Percentiles rank a stretch among this genome's conserved stretches.
Conservation (phyloP, 2,888 invertebrate genomes). For the Phengaris arion region DNA sequence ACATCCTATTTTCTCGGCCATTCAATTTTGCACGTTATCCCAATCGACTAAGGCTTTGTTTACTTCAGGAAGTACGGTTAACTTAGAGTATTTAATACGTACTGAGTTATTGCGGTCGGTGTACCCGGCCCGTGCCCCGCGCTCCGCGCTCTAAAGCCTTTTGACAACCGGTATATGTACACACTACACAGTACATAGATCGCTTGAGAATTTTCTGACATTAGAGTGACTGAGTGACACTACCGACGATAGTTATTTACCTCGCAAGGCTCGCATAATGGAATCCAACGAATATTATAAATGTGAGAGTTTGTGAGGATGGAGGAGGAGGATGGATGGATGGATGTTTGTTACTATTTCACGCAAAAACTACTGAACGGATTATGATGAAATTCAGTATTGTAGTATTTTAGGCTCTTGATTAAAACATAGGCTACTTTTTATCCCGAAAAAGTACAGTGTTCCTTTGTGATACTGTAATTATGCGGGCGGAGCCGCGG, state of each 20-base stretch:
- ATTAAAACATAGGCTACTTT: no score
- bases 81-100: background rate
- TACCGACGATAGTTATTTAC: background rate
- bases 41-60: background rate
- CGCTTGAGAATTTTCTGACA: slow-evolving; percentile 73
- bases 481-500: no score
- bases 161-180: slow-evolving; percentile 74
- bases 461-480: no score
- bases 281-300: no score
- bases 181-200: slow-evolving; percentile 53
- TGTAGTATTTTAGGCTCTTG: no score
- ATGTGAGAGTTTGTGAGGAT: no score
- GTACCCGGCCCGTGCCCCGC: slow-evolving; percentile 61
- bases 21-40: slow-evolving; percentile 27
- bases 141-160: slow-evolving; percentile 54
- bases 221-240: slow-evolving; percentile 37
- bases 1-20: slow-evolving; percentile 21
- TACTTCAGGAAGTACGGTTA: slow-evolving; percentile 4
- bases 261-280: no score
- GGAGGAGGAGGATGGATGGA: no score
- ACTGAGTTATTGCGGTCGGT: slow-evolving; percentile 70
- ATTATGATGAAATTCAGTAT: no score
- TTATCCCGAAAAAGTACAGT: no score
- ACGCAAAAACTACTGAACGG: no score
- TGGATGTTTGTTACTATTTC: no score